These are phyloP conservation scores for Tupaia tana DNA, from an alignment of 2,113 vertebrate genomes.

Conservation along the genomic window DNA sequence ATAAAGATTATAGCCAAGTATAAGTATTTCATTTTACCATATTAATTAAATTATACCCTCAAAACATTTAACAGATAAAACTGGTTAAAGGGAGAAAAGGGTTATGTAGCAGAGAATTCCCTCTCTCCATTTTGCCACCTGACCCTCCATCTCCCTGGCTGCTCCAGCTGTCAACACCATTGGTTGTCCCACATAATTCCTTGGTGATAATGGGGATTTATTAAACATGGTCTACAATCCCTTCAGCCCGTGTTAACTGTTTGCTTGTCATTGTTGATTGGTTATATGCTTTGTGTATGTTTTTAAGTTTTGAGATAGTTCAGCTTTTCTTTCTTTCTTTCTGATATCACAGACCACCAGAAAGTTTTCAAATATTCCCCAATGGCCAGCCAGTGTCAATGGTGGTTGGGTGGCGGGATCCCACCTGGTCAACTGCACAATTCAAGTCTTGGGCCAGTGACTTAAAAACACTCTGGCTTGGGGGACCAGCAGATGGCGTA, in stretches of 20 bases:
- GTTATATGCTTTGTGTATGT: background rate
- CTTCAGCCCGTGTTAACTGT: background rate
- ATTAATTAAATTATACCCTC: background rate
- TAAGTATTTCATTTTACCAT: constrained; percentile 9
- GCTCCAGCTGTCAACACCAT: background rate
- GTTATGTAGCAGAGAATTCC: background rate
- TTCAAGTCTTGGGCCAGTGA: too few species aligned
- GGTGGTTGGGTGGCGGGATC: too few species aligned
- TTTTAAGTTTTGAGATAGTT: background rate
- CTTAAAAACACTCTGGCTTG: too few species aligned
- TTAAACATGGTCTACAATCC: background rate
- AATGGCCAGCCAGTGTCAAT: too few species aligned
- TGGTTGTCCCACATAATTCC: background rate
- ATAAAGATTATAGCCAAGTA: background rate
- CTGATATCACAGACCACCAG: background rate
- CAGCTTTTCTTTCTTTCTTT: constrained; percentile 32
- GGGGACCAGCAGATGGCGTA: too few species aligned
- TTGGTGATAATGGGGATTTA: background rate
- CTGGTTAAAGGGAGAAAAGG: background rate
- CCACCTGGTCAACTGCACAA: too few species aligned
- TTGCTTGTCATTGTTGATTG: background rate
- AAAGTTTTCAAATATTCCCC: background rate
- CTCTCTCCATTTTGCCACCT: background rate
- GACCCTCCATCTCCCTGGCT: fast-evolving
- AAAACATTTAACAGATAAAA: background rate